These are phyloP conservation scores for Coremacera marginata DNA, from an alignment of 2,888 invertebrate species.

Conservation along the genomic window DNA sequence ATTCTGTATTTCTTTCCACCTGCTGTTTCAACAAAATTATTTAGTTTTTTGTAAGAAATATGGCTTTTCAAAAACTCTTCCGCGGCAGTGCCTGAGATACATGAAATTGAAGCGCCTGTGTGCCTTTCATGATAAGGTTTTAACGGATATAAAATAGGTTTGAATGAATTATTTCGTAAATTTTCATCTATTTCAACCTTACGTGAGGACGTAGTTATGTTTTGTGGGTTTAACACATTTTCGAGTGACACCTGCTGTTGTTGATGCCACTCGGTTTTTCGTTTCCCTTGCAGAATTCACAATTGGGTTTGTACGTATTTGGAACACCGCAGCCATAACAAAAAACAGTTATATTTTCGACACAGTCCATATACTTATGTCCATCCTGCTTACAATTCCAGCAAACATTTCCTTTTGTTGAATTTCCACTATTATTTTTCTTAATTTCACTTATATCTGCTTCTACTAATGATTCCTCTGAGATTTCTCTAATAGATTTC, in stretches of 20 bases:
- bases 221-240: neutral
- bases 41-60: neutral
- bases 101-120: slow-evolving; percentile 23
- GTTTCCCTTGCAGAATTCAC: slow-evolving; percentile 8
- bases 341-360: slow-evolving; percentile 9
- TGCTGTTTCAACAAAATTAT: slow-evolving; percentile 28
- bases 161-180: neutral
- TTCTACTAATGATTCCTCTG: neutral
- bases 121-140: slow-evolving; percentile 28
- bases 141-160: neutral
- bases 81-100: slow-evolving; percentile 24
- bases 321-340: slow-evolving; percentile 31
- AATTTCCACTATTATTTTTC: neutral
- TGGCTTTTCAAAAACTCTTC: slow-evolving; percentile 1
- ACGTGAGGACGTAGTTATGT: neutral
- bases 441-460: neutral
- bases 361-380: neutral
- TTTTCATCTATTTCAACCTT: neutral
- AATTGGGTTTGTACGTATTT: slow-evolving; percentile 24
- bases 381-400: neutral
- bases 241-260: slow-evolving; percentile 11
- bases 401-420: neutral
- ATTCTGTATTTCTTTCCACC: slow-evolving; percentile 37
- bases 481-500: no score
- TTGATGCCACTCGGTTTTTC: slow-evolving; percentile 6